Conservation (phyloP, 1,140 invertebrate species). For the Apocrypta bakeri region DNA sequence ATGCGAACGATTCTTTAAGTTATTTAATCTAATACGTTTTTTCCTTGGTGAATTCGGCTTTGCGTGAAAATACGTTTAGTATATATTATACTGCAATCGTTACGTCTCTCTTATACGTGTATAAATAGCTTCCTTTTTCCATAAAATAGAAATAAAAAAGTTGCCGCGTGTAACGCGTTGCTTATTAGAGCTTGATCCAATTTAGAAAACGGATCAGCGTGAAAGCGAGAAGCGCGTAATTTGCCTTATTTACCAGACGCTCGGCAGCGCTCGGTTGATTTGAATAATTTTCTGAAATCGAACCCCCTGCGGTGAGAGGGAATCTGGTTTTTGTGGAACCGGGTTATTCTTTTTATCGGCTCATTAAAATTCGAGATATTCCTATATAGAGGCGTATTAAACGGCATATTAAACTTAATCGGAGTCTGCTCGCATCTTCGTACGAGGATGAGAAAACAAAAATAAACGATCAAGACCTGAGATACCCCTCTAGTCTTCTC, state of each 20-base stretch:
- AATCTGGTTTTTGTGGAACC: neutral
- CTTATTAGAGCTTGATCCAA: neutral
- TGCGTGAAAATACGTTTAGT: neutral
- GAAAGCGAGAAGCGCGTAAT: neutral
- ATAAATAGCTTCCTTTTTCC: neutral
- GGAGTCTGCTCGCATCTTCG: too few species aligned
- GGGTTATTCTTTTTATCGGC: neutral
- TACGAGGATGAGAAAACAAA: too few species aligned
- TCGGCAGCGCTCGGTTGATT: neutral
- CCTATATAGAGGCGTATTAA: too few species aligned
- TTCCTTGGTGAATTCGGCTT: neutral
- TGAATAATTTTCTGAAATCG: neutral
- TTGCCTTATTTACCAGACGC: too few species aligned
- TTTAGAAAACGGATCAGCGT: neutral
- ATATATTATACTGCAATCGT: neutral
- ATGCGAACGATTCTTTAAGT: neutral
- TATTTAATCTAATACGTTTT: too few species aligned
- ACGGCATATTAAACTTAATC: too few species aligned
- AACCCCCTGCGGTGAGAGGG: neutral
- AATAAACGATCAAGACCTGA: too few species aligned
- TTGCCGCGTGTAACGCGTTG: neutral
- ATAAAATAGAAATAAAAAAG: neutral
- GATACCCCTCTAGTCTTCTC: neutral
- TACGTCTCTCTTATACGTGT: neutral
- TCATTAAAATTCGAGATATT: neutral